Conservation (phyloP, 2,888 invertebrate genomes). For the Lutraria lutraria region DNA sequence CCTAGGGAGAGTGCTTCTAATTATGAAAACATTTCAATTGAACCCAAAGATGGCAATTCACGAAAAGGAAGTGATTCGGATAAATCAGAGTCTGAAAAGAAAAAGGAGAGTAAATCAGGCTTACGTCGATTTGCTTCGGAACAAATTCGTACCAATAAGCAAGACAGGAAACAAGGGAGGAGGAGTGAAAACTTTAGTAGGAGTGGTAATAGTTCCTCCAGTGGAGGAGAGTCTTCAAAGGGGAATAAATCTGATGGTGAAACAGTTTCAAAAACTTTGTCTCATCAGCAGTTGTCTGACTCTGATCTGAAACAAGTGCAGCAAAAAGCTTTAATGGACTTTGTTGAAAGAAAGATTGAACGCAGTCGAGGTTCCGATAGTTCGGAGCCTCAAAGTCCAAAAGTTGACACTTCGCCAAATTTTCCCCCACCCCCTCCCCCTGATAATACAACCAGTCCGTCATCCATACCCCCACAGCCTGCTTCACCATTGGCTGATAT, state of each 20-base stretch:
- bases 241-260: slow-evolving; percentile 70
- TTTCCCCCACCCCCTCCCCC: slow-evolving; percentile 56
- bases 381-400: slow-evolving; percentile 57
- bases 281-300: slow-evolving; percentile 81
- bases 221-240: slow-evolving; percentile 68
- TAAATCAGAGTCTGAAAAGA: slow-evolving; percentile 57
- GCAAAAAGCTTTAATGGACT: slow-evolving; percentile 93
- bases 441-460: slow-evolving; percentile 4
- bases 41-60: slow-evolving; percentile 40
- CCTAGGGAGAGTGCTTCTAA: slow-evolving; percentile 53
- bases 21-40: slow-evolving; percentile 68
- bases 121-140: slow-evolving; percentile 78
- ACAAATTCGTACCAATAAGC: slow-evolving; percentile 72
- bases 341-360: slow-evolving; percentile 90
- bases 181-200: slow-evolving; percentile 36
- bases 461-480: slow-evolving; percentile 36
- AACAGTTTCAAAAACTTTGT: slow-evolving; percentile 41
- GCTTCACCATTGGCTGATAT: slow-evolving; percentile 61
- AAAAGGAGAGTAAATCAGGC: slow-evolving; percentile 60
- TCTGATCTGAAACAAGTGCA: slow-evolving; percentile 93
- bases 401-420: slow-evolving; percentile 37
- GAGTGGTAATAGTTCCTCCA: slow-evolving; percentile 64
- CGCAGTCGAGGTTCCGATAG: slow-evolving; percentile 86
- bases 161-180: slow-evolving; percentile 40
- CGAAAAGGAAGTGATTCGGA: slow-evolving; percentile 57